phyloP scores from a whole-genome alignment of 2,113 vertebrate species.

The Protomyctophum bolini region DNA sequence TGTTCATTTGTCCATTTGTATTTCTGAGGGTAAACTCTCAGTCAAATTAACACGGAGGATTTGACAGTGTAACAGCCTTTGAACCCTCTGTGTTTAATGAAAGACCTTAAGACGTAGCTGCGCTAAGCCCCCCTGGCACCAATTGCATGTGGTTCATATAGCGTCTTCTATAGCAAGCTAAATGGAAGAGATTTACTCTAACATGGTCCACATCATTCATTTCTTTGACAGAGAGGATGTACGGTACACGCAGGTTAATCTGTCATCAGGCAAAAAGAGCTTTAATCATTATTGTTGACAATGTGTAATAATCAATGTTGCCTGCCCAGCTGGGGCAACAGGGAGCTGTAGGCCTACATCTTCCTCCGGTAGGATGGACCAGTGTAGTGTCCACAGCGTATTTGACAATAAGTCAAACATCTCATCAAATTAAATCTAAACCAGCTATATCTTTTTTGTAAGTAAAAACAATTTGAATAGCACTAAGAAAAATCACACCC shows the following conservation, averaged over 20 bases:
- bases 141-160: constrained; percentile 50
- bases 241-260: constrained; percentile 34
- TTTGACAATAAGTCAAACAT: constrained; percentile 10
- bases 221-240: constrained; percentile 42
- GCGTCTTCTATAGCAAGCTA: constrained; percentile 40
- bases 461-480: no score
- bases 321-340: constrained; percentile 16
- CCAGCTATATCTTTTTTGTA: no score
- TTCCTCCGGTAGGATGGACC: constrained; percentile 14
- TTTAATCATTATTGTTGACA: constrained; percentile 36
- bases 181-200: constrained; percentile 39
- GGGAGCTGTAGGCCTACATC: constrained; percentile 19
- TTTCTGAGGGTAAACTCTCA: no score
- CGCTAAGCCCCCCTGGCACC: constrained; percentile 44
- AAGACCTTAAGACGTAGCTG: constrained; percentile 38
- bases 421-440: no score
- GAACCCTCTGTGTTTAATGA: constrained; percentile 42
- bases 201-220: constrained; percentile 25
- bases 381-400: neutral
- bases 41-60: no score
- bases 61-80: constrained; percentile 11
- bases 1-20: no score
- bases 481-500: no score
- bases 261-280: constrained; percentile 44
- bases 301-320: constrained; percentile 51